phyloP scores from a whole-genome alignment of 2,888 invertebrate genomes.

The Exephanes ischioxanthus region DNA sequence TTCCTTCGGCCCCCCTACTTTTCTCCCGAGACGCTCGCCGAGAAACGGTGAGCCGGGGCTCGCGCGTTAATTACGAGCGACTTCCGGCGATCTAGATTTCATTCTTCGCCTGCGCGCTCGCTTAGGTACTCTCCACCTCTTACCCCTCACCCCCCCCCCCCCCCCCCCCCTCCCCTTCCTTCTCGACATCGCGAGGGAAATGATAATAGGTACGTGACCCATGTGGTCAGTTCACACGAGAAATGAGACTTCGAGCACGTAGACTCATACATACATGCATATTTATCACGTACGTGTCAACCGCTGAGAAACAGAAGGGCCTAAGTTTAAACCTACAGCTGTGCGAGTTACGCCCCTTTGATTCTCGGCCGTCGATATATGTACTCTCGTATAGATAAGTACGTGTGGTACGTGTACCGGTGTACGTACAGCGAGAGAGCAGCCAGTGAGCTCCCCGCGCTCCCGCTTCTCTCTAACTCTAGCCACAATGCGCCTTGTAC shows the following conservation, averaged over 20 bases:
- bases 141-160: background rate
- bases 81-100: slow-evolving; percentile 85
- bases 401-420: background rate
- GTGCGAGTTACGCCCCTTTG: too few relatives aligned
- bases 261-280: slow-evolving; percentile 46
- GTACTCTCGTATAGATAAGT: background rate
- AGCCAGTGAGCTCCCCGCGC: slow-evolving; percentile 66
- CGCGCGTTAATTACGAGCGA: slow-evolving; percentile 84
- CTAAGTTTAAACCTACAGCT: too few relatives aligned
- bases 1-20: slow-evolving; percentile 54
- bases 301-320: too few relatives aligned
- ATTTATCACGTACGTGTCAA: slow-evolving; percentile 16
- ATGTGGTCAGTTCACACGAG: slow-evolving; percentile 85
- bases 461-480: slow-evolving; percentile 63
- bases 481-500: slow-evolving; percentile 81
- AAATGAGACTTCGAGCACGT: slow-evolving; percentile 80
- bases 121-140: slow-evolving; percentile 68
- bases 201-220: slow-evolving; percentile 85
- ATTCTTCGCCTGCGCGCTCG: slow-evolving; percentile 79
- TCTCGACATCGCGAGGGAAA: slow-evolving; percentile 77
- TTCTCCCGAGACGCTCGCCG: slow-evolving; percentile 42
- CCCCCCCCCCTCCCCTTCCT: slow-evolving; percentile 18
- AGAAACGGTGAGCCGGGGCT: slow-evolving; percentile 54
- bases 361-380: background rate
- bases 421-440: slow-evolving; percentile 37